These are phyloP conservation scores for Taeniopygia guttata DNA, from an alignment of 2,797 vertebrate genomes.

Conservation along the genomic window DNA sequence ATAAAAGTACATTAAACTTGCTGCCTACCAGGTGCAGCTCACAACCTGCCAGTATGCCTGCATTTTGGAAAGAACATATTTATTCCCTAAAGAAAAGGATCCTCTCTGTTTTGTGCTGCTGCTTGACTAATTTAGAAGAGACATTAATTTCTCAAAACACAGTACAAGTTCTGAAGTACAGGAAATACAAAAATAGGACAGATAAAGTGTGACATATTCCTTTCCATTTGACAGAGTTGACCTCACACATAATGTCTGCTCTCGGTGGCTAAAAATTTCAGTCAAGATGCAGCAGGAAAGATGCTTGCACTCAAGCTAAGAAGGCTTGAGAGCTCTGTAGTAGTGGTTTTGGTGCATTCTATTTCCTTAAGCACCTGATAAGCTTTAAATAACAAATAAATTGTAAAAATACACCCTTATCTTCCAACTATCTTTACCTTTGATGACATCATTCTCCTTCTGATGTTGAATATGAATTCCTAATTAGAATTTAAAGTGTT, in stretches of 20 bases:
- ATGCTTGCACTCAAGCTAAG: not conserved
- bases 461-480: not conserved
- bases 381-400: not conserved
- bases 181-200: not conserved
- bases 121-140: not conserved
- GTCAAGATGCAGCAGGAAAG: not conserved
- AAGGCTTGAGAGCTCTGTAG: not conserved
- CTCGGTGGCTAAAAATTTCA: not conserved
- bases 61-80: not conserved
- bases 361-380: not conserved
- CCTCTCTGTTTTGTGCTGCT: not conserved
- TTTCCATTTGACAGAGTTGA: not conserved
- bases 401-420: not conserved
- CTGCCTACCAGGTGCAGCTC: not conserved
- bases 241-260: not conserved
- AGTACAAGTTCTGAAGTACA: not conserved
- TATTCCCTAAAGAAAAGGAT: not conserved
- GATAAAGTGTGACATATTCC: not conserved
- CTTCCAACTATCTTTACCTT: not conserved
- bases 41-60: not conserved
- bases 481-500: not conserved
- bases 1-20: not conserved
- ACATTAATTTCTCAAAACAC: not conserved
- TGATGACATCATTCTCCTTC: not conserved
- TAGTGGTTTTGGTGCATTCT: not conserved